phyloP scores from a whole-genome alignment of 2,888 invertebrate genomes.

The Parochlus steinenii region DNA sequence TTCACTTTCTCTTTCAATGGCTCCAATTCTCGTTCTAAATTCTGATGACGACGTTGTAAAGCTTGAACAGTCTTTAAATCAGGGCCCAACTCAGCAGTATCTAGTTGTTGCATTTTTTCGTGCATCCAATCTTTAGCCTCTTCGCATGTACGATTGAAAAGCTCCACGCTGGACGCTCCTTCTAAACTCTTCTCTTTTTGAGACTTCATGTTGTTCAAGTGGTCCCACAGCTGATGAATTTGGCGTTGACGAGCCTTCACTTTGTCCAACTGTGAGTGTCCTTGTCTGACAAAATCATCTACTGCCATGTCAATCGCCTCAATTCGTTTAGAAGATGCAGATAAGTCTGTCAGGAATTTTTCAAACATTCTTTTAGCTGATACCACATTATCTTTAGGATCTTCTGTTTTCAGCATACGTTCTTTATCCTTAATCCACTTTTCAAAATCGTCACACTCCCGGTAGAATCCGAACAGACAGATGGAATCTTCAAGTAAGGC shows the following conservation, averaged over 20 bases:
- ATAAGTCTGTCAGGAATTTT: slow-evolving; percentile 89
- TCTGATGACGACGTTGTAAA: slow-evolving; percentile 77
- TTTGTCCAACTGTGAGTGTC: slow-evolving; percentile 75
- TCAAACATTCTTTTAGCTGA: slow-evolving; percentile 90
- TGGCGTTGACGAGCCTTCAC: slow-evolving; percentile 61
- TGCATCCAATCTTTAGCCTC: slow-evolving; percentile 96
- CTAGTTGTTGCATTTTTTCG: slow-evolving; percentile 85
- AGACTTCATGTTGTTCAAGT: slow-evolving; percentile 67
- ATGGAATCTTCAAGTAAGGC: slow-evolving; percentile 83
- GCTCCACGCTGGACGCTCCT: slow-evolving; percentile 84
- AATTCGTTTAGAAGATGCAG: slow-evolving; percentile 80
- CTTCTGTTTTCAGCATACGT: slow-evolving; percentile 65
- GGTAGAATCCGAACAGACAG: slow-evolving; percentile 79
- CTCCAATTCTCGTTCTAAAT: slow-evolving; percentile 84
- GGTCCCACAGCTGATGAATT: slow-evolving; percentile 78
- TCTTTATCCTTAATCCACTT: slow-evolving; percentile 96
- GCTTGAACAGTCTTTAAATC: slow-evolving; percentile 86
- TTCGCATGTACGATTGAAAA: slow-evolving; percentile 90
- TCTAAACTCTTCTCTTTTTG: slow-evolving; percentile 84
- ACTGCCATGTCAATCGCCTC: slow-evolving; percentile 80
- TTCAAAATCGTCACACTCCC: slow-evolving; percentile 95
- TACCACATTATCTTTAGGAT: slow-evolving; percentile 75
- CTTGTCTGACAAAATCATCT: slow-evolving; percentile 63
- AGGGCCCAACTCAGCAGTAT: slow-evolving; percentile 56
- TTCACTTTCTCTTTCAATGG: slow-evolving; percentile 90